Evolutionary conservation across 2,113 vertebrate species (phyloP), one percentile per base, ranked within the genome.

Genomic region (Clupea harengus): DNA sequence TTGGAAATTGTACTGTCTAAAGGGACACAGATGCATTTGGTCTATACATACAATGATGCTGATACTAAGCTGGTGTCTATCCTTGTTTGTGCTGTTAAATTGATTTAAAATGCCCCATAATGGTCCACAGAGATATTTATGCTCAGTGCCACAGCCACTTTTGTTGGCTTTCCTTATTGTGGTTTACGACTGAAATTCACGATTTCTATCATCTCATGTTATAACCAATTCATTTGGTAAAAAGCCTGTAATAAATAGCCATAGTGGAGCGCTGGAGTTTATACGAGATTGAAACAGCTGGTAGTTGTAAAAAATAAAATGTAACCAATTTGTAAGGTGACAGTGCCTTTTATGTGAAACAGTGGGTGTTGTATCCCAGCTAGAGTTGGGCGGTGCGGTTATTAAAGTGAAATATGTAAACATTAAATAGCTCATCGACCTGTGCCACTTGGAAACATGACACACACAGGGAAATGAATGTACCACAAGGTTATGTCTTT

Each of bases 171-270:
- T 87, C 89, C 90, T 93, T 93, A 91, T 93, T 92, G 87, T 87
- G 81, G 86, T 93, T 94, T 92, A 94, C 83, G 86, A 90, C 88
- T 89, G 81, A 50, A 92, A 90, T 81, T 86, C 72, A 82, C 81
- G 88, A 88, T 83, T 91, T 89, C 92, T 93, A 91, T 94, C 89
- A 92, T 92, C 92, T 89, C 91, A 91, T 93, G 93, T 90, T 90
- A 83, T 90, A 89, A 93, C 93, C 92, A 92, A 85, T 92, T 93
- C 89, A 93, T 94, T 93, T 89, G 89, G 93, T 94, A 92, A 93
- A 78, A 94, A 93, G 92, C 89, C 89, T 87, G 91, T 93, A 94
- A 95, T 86, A 87, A 86, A 87, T 86, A 86, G 85, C 86, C 85
- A 86, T 81, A 91, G 86, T 82, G 85, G 86, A 89, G 88, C 91